Evolutionary conservation across 2,113 vertebrate genomes (phyloP).

Genomic region (Eira barbara): DNA sequence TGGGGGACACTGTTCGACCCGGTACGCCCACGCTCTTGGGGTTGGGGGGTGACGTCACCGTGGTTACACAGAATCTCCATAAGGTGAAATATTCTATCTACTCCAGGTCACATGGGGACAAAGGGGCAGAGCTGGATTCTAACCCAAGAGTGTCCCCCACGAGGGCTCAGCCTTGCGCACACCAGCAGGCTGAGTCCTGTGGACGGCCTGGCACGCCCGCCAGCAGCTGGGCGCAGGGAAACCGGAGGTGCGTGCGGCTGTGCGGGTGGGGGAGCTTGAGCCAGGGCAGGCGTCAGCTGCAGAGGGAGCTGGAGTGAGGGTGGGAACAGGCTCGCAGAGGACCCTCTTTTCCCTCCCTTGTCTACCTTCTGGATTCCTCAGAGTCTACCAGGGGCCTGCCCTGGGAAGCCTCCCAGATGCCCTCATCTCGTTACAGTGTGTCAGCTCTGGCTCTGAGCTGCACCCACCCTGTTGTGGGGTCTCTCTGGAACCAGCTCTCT

Average conservation of each 20-base stretch:
- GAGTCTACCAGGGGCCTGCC: neutral
- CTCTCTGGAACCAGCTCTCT: neutral
- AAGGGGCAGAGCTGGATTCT: neutral
- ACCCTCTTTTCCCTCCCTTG: neutral
- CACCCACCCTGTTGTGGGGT: neutral
- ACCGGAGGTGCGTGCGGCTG: rapidly evolving
- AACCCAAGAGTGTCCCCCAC: rapidly evolving
- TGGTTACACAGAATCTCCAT: neutral
- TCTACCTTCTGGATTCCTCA: neutral
- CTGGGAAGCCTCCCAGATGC: rapidly evolving
- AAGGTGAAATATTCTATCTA: neutral
- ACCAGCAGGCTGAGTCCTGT: rapidly evolving
- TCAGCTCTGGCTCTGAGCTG: neutral
- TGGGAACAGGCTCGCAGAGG: neutral
- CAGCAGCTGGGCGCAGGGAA: rapidly evolving
- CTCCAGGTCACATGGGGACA: neutral
- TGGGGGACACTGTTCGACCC: too few relatives aligned
- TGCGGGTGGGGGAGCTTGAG: rapidly evolving
- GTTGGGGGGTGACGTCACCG: rapidly evolving
- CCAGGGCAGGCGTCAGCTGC: rapidly evolving
- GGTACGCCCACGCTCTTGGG: neutral
- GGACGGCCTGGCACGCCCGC: rapidly evolving
- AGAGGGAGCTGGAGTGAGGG: neutral
- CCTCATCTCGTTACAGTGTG: rapidly evolving
- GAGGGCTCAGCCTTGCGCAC: rapidly evolving